Conservation (phyloP, 2,797 vertebrate genomes). For the Poecilia picta region DNA sequence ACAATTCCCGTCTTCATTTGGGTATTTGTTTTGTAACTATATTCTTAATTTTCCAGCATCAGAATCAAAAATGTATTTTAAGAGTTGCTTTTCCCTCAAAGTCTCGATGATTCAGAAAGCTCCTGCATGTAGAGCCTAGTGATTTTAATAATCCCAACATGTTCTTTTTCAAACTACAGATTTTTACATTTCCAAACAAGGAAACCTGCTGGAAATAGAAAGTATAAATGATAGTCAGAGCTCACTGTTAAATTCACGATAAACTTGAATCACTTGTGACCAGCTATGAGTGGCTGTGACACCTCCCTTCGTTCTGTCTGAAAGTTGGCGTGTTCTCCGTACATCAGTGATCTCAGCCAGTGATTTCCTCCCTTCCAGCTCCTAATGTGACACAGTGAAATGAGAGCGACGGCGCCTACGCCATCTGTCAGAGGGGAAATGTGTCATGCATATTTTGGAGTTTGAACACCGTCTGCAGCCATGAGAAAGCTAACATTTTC, state of each 20-base stretch:
- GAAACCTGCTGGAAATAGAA: neutral
- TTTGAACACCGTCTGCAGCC: constrained; percentile 67
- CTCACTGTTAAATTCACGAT: constrained; percentile 33
- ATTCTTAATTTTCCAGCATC: neutral
- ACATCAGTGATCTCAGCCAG: constrained; percentile 16
- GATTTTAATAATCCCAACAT: neutral
- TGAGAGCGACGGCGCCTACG: constrained; percentile 23
- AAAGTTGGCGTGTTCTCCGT: constrained; percentile 2
- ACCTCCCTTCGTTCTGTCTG: constrained; percentile 9
- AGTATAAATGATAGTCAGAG: constrained; percentile 30
- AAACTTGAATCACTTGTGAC: constrained; percentile 27
- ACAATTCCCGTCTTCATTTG: neutral
- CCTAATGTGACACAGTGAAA: constrained; percentile 29
- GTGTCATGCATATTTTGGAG: constrained; percentile 72
- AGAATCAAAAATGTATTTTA: neutral
- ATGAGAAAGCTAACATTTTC: constrained; percentile 55
- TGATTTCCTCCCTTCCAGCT: constrained; percentile 49
- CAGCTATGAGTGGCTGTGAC: constrained; percentile 8
- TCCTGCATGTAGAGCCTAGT: neutral
- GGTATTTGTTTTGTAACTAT: neutral
- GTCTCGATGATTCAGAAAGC: neutral
- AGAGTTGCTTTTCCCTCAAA: neutral
- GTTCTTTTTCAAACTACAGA: constrained; percentile 17
- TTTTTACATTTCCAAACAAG: neutral
- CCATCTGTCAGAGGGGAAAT: constrained; percentile 48